A percentile compares a stretch with the other conserved stretches of the same genome.
phyloP scores from a whole-genome alignment of 2,888 invertebrate genomes.

The Eulithis testata region DNA sequence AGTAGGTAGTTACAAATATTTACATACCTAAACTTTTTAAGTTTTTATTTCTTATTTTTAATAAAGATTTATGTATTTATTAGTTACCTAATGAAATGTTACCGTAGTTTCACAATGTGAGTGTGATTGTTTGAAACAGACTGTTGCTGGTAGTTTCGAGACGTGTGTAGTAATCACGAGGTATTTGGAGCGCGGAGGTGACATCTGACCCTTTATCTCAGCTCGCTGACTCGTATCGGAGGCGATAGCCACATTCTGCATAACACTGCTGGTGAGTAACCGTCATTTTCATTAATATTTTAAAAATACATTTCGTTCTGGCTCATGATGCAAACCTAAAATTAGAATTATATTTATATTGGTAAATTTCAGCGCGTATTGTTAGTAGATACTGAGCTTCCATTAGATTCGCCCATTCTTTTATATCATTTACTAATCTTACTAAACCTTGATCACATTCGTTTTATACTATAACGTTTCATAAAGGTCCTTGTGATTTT shows the following conservation, averaged over 20 bases:
- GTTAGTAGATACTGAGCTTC: too few relatives aligned
- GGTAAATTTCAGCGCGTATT: too few relatives aligned
- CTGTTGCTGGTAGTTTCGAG: constrained; percentile 9
- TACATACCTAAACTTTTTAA: too few relatives aligned
- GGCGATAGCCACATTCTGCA: constrained; percentile 20
- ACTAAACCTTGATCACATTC: too few relatives aligned
- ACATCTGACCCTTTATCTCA: constrained; percentile 49
- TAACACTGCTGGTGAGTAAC: constrained; percentile 27
- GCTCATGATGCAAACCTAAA: background rate
- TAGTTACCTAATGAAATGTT: too few relatives aligned
- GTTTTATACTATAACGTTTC: too few relatives aligned
- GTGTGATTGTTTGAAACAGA: background rate
- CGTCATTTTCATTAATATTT: background rate
- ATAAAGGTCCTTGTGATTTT: too few relatives aligned
- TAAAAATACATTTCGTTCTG: background rate
- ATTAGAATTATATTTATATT: background rate
- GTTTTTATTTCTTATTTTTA: too few relatives aligned
- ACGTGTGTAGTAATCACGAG: constrained; percentile 15
- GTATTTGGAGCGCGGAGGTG: constrained; percentile 35
- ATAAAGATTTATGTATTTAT: too few relatives aligned
- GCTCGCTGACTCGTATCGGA: constrained; percentile 40
- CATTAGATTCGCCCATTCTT: too few relatives aligned
- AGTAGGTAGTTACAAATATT: too few relatives aligned
- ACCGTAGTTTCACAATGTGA: constrained; percentile 1
- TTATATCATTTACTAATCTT: too few relatives aligned